These are phyloP conservation scores for Nyctibius grandis DNA, from an alignment of 2,797 vertebrate genomes.

Conservation along the genomic window DNA sequence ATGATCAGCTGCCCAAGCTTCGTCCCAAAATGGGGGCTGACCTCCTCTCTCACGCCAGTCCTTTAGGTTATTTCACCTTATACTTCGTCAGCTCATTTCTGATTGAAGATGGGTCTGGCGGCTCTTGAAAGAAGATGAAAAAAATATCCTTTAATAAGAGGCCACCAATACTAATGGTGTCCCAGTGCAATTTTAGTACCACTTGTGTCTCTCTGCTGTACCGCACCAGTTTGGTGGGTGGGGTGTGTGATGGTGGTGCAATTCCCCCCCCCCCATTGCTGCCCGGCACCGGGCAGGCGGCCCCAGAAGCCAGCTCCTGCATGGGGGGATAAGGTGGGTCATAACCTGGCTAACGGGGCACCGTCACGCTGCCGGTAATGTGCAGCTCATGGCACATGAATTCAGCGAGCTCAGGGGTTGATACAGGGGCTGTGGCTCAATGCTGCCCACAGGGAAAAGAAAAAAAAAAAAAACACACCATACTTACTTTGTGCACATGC, in stretches of 20 bases:
- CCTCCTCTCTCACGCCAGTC: too few species aligned
- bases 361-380: rapidly evolving
- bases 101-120: background rate
- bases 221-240: rapidly evolving
- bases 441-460: rapidly evolving
- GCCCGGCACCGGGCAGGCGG: background rate
- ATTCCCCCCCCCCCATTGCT: background rate
- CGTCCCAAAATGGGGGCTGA: background rate
- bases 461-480: too few species aligned
- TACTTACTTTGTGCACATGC: background rate
- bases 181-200: background rate
- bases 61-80: background rate
- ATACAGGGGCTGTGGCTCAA: background rate
- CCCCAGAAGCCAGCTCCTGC: background rate
- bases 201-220: background rate
- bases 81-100: background rate
- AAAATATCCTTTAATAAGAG: background rate
- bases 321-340: rapidly evolving
- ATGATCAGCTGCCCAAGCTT: background rate
- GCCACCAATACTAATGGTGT: background rate
- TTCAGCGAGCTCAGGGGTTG: background rate
- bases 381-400: background rate
- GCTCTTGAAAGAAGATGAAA: background rate
- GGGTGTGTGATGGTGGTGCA: background rate
- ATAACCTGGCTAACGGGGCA: background rate